Percentiles rank a stretch among this genome's conserved stretches.
Evolutionary conservation across 2,888 invertebrate genomes (phyloP).

Genomic region (Diadegma fenestrale): DNA sequence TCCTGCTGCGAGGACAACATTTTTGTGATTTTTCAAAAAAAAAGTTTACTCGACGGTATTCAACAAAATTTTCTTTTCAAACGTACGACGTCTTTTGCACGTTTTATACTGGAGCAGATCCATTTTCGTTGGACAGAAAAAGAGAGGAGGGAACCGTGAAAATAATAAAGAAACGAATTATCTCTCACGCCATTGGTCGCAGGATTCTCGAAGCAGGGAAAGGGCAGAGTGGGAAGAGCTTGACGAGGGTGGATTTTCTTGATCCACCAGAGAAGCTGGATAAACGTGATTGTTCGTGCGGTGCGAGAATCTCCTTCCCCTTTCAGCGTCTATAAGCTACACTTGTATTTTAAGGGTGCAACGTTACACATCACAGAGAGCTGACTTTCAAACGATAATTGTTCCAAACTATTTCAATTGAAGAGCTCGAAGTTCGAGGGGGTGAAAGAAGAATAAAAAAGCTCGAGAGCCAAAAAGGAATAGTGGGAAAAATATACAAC

Average conservation of each 20-base stretch:
- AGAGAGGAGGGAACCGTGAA: background rate
- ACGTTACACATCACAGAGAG: conserved; percentile 39
- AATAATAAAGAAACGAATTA: conserved; percentile 59
- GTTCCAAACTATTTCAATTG: conserved; percentile 83
- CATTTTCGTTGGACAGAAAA: background rate
- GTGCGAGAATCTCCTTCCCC: conserved; percentile 4
- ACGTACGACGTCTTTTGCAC: background rate
- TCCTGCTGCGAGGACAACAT: too few relatives aligned
- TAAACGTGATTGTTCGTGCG: conserved; percentile 72
- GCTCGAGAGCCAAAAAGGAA: conserved; percentile 23
- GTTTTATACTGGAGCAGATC: background rate
- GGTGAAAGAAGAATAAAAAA: background rate
- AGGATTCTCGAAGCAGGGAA: conserved; percentile 40
- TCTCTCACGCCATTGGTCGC: conserved; percentile 76
- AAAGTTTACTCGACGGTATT: too few relatives aligned
- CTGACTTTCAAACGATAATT: conserved; percentile 78
- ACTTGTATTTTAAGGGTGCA: conserved; percentile 39
- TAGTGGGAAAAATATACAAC: conserved; percentile 31
- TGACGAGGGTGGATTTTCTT: conserved; percentile 55
- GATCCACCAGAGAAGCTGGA: conserved; percentile 55
- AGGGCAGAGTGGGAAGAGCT: conserved; percentile 19
- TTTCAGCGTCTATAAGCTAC: background rate
- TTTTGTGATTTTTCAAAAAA: too few relatives aligned
- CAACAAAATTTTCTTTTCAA: too few relatives aligned
- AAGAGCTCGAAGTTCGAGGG: conserved; percentile 35